phyloP scores from a whole-genome alignment of 2,113 vertebrate genomes.

The Sitta europaea region DNA sequence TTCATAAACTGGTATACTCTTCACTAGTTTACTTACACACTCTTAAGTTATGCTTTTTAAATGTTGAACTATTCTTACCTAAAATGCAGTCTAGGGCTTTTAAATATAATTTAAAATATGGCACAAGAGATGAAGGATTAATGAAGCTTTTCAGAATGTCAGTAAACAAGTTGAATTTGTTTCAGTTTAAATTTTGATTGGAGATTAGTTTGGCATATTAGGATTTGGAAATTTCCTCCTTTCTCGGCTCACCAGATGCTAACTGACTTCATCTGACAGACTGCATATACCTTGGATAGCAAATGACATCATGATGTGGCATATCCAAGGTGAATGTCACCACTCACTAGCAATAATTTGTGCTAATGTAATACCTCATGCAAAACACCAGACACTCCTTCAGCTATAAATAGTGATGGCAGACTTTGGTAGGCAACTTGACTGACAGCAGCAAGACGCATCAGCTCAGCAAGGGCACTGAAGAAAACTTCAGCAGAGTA shows the following conservation, averaged over 20 bases:
- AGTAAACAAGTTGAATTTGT: background rate
- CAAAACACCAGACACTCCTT: conserved; percentile 29
- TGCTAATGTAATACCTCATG: conserved; percentile 51
- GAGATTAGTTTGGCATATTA: background rate
- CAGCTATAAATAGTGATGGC: conserved; percentile 41
- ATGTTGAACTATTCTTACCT: background rate
- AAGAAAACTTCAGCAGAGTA: background rate
- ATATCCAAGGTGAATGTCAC: conserved; percentile 45
- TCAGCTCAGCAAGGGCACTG: background rate
- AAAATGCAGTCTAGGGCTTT: background rate
- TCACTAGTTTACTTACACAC: background rate
- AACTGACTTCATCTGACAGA: conserved; percentile 3
- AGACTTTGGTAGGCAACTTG: background rate
- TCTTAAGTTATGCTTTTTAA: background rate
- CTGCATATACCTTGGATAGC: background rate
- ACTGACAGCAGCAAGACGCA: background rate
- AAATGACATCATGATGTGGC: conserved; percentile 41
- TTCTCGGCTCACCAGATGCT: background rate
- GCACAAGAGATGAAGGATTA: background rate
- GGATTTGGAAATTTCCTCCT: background rate
- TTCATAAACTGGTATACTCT: background rate
- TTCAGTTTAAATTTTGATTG: background rate
- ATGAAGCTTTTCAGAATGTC: background rate
- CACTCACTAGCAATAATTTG: conserved; percentile 32
- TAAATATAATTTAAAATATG: background rate